A percentile compares a stretch with the other conserved stretches of the same genome.
These are phyloP conservation scores for Phenganax subtilis DNA, from an alignment of 92 coral and sea anemone genomes.

Conservation along the genomic window DNA sequence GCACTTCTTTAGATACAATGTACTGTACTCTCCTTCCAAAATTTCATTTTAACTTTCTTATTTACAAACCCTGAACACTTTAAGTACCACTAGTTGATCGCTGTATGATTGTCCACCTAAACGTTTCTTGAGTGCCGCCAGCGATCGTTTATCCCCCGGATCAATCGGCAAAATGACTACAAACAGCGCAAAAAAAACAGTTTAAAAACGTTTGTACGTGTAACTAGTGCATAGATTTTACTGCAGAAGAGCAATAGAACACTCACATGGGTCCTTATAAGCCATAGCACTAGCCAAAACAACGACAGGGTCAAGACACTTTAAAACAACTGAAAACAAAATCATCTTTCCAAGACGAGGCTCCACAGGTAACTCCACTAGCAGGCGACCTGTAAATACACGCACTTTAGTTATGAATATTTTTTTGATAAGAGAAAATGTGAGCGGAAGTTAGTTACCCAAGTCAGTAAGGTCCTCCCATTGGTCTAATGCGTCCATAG, in stretches of 20 bases:
- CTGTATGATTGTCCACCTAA: conserved; percentile 74
- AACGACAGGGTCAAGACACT: conserved; percentile 90
- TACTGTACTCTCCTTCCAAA: background rate
- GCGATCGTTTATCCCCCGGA: conserved; percentile 71
- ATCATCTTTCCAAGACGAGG: conserved; percentile 98
- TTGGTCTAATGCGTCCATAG: conserved; percentile 82
- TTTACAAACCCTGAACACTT: conserved; percentile 75
- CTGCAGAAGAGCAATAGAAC: background rate
- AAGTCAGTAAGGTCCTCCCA: conserved; percentile 96
- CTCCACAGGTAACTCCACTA: conserved; percentile 86
- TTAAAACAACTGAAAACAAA: conserved; percentile 73
- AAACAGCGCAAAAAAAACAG: background rate
- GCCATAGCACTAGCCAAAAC: conserved; percentile 88
- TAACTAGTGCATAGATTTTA: background rate
- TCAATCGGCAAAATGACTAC: conserved; percentile 85
- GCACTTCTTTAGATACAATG: background rate
- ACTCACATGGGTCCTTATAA: conserved; percentile 93
- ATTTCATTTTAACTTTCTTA: background rate
- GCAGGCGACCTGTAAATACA: conserved; percentile 67
- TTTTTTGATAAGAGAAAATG: background rate
- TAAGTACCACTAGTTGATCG: conserved; percentile 87
- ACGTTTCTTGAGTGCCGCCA: conserved; percentile 69
- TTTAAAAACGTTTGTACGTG: background rate
- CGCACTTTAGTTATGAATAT: background rate
- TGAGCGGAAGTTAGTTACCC: conserved; percentile 47